Conservation (phyloP, 2,113 vertebrate genomes). For the Dinomys branickii region DNA sequence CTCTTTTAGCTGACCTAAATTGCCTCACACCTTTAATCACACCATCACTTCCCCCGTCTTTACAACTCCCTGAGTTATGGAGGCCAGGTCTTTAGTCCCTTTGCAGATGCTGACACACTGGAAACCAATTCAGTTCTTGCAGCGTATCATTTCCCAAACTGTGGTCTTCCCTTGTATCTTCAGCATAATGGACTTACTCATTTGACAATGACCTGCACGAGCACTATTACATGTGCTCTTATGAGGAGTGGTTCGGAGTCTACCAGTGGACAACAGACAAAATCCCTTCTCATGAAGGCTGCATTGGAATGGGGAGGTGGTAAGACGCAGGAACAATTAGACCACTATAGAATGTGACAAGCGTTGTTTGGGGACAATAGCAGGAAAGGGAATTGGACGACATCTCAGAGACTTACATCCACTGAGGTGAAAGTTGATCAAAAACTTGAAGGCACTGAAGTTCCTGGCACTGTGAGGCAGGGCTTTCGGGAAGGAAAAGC, state of each 20-base stretch:
- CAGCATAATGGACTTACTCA: neutral
- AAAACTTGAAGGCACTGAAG: neutral
- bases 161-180: neutral
- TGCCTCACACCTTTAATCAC: neutral
- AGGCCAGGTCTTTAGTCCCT: neutral
- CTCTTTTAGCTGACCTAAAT: neutral
- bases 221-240: neutral
- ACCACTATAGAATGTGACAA: neutral
- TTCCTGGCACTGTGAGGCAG: too few relatives aligned
- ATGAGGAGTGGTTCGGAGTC: neutral
- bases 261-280: neutral
- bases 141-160: neutral
- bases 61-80: neutral
- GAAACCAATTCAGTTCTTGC: neutral
- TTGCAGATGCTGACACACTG: neutral
- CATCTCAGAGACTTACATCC: neutral
- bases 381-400: neutral
- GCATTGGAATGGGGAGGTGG: neutral
- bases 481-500: neutral
- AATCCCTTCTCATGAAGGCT: neutral
- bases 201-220: neutral
- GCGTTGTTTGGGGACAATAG: neutral
- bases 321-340: neutral
- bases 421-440: neutral
- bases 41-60: neutral